Conservation (phyloP, 2,113 vertebrate species). For the Pycnonotus jocosus region DNA sequence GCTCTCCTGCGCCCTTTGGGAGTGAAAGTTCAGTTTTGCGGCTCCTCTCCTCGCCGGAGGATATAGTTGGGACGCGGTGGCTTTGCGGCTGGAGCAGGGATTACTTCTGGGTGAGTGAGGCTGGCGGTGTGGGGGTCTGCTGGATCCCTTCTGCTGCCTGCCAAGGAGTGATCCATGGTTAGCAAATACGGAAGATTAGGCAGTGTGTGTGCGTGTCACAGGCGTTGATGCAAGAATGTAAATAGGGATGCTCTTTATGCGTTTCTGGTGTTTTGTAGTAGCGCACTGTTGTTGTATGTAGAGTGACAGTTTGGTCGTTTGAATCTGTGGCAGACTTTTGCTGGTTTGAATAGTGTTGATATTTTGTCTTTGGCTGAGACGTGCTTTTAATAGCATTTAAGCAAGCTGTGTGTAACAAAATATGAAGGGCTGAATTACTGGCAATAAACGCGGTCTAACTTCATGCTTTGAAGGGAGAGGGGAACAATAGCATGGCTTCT, state of each 20-base stretch:
- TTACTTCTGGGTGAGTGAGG: neutral
- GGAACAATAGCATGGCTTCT: neutral
- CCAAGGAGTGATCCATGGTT: accelerated
- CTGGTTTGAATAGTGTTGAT: neutral
- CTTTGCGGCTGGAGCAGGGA: neutral
- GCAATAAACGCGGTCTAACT: neutral
- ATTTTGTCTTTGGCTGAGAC: neutral
- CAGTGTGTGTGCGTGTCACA: no score
- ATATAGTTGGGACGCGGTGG: neutral
- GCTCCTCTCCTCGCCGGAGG: neutral
- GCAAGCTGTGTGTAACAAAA: neutral
- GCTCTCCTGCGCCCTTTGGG: neutral
- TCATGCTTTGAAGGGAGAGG: neutral
- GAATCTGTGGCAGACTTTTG: neutral
- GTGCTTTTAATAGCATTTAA: neutral
- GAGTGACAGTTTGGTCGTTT: neutral
- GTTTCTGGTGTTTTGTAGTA: neutral
- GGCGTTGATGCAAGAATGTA: neutral
- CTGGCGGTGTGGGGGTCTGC: neutral
- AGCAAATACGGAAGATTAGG: neutral
- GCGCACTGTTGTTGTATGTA: neutral
- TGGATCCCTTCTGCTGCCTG: neutral
- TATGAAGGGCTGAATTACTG: neutral
- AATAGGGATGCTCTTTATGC: neutral
- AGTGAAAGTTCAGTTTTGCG: neutral